Evolutionary conservation across 2,797 vertebrate genomes (phyloP).

Genomic region (Schizopygopsis pylzovi): DNA sequence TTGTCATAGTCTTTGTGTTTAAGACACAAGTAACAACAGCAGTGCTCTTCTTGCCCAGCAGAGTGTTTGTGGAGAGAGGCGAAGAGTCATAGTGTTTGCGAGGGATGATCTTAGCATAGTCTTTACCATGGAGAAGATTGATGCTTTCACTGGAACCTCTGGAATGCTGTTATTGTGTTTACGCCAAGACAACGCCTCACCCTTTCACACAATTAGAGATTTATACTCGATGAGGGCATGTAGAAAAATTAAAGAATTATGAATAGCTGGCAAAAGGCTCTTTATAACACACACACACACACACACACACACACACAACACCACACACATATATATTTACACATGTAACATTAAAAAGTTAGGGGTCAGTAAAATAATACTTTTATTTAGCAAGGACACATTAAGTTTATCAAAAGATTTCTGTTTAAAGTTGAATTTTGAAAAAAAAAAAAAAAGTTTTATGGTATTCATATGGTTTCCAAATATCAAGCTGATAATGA

Average conservation of each 20-base stretch:
- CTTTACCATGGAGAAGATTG: conserved; percentile 33
- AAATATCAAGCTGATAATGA: not conserved
- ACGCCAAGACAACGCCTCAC: conserved; percentile 10
- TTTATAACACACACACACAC: not conserved
- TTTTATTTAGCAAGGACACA: not conserved
- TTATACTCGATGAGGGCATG: not conserved
- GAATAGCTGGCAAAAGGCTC: not conserved
- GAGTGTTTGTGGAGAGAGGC: not conserved
- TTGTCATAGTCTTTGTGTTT: not conserved
- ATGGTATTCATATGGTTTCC: not conserved
- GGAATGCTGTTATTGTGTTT: conserved; percentile 43
- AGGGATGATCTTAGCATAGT: conserved; percentile 23
- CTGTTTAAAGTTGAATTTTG: not conserved
- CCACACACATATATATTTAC: not conserved
- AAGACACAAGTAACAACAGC: not conserved
- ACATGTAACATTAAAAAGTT: not conserved
- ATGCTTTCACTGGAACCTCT: conserved; percentile 48
- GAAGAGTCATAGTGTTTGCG: not conserved
- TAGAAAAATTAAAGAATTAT: not conserved
- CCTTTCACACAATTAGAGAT: not conserved
- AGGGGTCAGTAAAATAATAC: too few relatives aligned
- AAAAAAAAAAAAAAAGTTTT: not conserved
- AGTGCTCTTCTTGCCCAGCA: not conserved
- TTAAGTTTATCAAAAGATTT: not conserved
- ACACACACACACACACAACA: too few relatives aligned